Conservation (phyloP, 2,888 invertebrate genomes). For the Chirona hameri region DNA sequence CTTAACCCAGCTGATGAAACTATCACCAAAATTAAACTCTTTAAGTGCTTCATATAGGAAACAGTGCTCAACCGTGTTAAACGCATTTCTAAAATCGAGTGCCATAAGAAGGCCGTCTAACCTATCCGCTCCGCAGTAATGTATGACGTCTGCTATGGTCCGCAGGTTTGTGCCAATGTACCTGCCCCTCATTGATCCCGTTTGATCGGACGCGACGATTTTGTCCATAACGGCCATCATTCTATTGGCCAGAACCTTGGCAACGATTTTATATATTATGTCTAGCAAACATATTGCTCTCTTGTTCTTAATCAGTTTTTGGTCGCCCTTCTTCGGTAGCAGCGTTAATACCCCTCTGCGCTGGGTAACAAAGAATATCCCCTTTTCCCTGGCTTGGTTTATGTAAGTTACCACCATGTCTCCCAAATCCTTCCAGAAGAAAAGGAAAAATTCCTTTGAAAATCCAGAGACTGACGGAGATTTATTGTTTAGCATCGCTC, state of each 20-base stretch:
- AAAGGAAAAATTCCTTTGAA: not conserved
- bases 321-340: not conserved
- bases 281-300: not conserved
- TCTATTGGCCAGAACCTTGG: not conserved
- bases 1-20: not conserved
- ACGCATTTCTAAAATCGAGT: not conserved
- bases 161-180: not conserved
- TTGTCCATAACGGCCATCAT: not conserved
- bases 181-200: not conserved
- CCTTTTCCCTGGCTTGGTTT: not conserved
- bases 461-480: not conserved
- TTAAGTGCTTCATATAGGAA: not conserved
- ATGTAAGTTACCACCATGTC: not conserved
- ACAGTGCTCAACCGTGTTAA: not conserved
- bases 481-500: not conserved
- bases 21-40: not conserved
- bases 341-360: not conserved
- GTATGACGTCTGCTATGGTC: not conserved
- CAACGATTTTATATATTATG: not conserved
- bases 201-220: not conserved
- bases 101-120: not conserved
- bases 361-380: not conserved
- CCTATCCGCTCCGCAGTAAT: not conserved
- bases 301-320: not conserved
- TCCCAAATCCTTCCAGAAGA: not conserved